Conservation (phyloP, 2,888 invertebrate genomes). For the Meteorus colon region DNA sequence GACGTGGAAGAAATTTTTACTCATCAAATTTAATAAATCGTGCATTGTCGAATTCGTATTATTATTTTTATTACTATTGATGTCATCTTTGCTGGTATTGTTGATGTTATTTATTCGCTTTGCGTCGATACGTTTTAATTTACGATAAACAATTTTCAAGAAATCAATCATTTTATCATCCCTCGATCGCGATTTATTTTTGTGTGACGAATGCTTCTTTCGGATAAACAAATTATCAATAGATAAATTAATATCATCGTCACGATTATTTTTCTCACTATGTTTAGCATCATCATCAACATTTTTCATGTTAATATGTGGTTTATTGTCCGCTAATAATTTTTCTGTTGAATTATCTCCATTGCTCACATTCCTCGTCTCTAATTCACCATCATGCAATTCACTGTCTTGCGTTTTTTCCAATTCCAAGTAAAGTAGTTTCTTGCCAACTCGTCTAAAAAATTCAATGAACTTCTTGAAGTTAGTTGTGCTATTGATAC, state of each 20-base stretch:
- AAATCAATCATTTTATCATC: slow-evolving; percentile 71
- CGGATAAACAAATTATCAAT: slow-evolving; percentile 44
- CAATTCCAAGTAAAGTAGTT: slow-evolving; percentile 66
- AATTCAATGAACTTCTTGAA: slow-evolving; percentile 69
- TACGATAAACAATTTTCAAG: slow-evolving; percentile 67
- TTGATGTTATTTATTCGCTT: slow-evolving; percentile 52
- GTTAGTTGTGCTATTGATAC: slow-evolving; percentile 46
- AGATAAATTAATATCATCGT: slow-evolving; percentile 8
- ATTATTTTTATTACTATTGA: slow-evolving; percentile 47
- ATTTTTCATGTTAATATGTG: slow-evolving; percentile 5
- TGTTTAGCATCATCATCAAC: background rate
- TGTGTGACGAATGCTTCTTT: slow-evolving; percentile 55
- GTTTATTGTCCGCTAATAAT: slow-evolving; percentile 15
- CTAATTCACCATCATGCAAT: slow-evolving; percentile 16
- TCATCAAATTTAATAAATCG: slow-evolving; percentile 69
- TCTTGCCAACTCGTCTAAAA: slow-evolving; percentile 68
- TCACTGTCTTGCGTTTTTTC: slow-evolving; percentile 60
- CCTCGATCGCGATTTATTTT: slow-evolving; percentile 61
- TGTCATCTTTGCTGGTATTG: background rate
- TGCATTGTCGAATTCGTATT: slow-evolving; percentile 69
- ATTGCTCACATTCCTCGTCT: slow-evolving; percentile 1
- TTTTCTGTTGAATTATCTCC: background rate
- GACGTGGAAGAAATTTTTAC: slow-evolving; percentile 70
- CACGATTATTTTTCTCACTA: slow-evolving; percentile 19
- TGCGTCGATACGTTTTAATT: slow-evolving; percentile 68